A percentile compares a stretch with the other conserved stretches of the same genome.
These are phyloP conservation scores for Neolamprologus ventralis DNA, from an alignment of 2,113 vertebrate species.

Conservation along the genomic window DNA sequence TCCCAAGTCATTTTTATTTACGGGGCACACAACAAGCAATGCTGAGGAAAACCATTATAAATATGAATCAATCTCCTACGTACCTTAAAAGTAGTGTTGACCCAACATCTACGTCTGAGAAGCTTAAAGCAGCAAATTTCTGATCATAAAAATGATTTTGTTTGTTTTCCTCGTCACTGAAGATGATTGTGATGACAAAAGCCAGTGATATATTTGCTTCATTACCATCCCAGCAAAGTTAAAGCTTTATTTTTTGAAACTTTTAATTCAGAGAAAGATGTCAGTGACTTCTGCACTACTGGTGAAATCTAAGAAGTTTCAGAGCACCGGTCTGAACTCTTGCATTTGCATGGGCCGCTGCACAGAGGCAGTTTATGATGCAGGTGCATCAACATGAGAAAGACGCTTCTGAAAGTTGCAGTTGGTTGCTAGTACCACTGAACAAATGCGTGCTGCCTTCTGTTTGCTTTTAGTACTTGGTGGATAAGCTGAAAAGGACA, in stretches of 20 bases:
- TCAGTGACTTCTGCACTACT: background rate
- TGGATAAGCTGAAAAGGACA: background rate
- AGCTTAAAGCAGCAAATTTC: background rate
- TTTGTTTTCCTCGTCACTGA: background rate
- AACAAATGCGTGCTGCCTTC: background rate
- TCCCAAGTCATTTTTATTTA: background rate
- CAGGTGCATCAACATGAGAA: background rate
- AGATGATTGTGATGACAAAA: background rate
- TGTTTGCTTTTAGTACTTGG: background rate
- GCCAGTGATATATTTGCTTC: accelerated
- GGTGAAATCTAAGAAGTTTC: background rate
- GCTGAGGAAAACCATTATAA: too few species aligned
- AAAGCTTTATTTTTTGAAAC: background rate
- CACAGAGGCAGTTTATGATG: background rate
- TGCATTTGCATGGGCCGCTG: background rate
- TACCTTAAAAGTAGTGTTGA: accelerated
- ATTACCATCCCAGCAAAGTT: background rate
- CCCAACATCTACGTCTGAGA: background rate
- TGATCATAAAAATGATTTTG: background rate
- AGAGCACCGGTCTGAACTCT: background rate
- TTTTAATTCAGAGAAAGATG: background rate
- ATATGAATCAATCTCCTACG: background rate
- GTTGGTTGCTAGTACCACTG: background rate
- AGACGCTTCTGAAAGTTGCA: background rate
- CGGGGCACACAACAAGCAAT: background rate